Evolutionary conservation across 1,140 invertebrate genomes (phyloP).

Genomic region (Caerostris extrusa): DNA sequence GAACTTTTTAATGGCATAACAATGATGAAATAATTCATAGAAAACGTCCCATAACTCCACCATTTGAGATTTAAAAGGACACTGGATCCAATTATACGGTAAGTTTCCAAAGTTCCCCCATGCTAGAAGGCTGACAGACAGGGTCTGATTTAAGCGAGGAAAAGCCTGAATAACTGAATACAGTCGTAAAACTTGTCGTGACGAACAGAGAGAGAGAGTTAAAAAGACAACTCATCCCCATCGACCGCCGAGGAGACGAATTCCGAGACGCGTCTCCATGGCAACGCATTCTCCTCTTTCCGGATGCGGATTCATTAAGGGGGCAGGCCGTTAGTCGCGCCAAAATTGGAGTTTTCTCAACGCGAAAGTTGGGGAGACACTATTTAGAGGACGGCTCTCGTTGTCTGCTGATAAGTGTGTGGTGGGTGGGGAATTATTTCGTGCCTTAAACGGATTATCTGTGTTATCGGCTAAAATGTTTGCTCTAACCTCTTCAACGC

Average conservation of each 20-base stretch:
- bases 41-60: no score
- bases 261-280: conserved; percentile 65
- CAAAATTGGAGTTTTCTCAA: conserved; percentile 34
- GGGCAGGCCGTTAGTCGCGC: conserved; percentile 24
- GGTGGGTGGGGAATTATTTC: neutral
- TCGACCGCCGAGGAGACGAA: conserved; percentile 34
- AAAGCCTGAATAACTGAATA: no score
- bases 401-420: neutral
- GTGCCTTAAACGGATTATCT: neutral
- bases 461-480: no score
- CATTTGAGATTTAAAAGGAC: no score
- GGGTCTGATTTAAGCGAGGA: no score
- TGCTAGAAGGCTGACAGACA: no score
- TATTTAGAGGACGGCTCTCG: neutral
- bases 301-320: conserved; percentile 74
- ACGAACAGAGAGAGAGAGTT: conserved; percentile 17
- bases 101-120: no score
- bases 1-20: no score
- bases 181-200: neutral
- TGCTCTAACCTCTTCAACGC: no score
- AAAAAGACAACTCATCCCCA: conserved; percentile 41
- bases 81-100: no score
- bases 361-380: neutral
- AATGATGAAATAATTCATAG: no score
- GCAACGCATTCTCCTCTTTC: conserved; percentile 66